These are phyloP conservation scores for Pollenia labialis DNA, from an alignment of 2,888 invertebrate species.

Conservation along the genomic window DNA sequence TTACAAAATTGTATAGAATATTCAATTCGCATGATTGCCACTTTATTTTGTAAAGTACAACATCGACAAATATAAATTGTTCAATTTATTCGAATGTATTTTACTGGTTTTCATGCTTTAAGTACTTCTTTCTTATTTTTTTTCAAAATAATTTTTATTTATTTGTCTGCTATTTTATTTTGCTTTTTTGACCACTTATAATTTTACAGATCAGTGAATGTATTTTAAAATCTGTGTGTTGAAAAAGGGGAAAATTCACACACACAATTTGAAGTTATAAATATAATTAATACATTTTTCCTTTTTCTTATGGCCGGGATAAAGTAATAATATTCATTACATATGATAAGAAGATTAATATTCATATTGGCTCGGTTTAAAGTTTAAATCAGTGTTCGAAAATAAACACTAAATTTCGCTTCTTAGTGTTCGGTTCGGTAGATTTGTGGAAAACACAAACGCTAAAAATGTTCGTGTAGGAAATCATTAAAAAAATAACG, in stretches of 20 bases:
- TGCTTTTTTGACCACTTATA: constrained; percentile 22
- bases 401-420: too few relatives aligned
- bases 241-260: neutral
- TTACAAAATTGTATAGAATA: constrained; percentile 30
- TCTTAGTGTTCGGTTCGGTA: too few relatives aligned
- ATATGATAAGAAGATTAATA: too few relatives aligned
- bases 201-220: constrained; percentile 53
- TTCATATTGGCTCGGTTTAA: too few relatives aligned
- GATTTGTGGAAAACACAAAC: too few relatives aligned
- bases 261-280: neutral
- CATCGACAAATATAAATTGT: constrained; percentile 45
- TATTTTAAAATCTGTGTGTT: neutral
- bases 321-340: too few relatives aligned
- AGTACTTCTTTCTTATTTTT: neutral
- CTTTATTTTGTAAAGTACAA: constrained; percentile 30
- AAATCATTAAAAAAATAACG: too few relatives aligned
- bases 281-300: too few relatives aligned
- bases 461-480: too few relatives aligned
- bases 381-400: too few relatives aligned
- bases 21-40: constrained; percentile 66
- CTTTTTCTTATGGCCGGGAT: too few relatives aligned
- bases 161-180: constrained; percentile 15
- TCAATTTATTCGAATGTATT: constrained; percentile 48
- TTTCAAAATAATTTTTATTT: neutral
- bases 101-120: constrained; percentile 3